These are phyloP conservation scores for Gavialis gangeticus DNA, from an alignment of 2,113 vertebrate species.

Conservation along the genomic window DNA sequence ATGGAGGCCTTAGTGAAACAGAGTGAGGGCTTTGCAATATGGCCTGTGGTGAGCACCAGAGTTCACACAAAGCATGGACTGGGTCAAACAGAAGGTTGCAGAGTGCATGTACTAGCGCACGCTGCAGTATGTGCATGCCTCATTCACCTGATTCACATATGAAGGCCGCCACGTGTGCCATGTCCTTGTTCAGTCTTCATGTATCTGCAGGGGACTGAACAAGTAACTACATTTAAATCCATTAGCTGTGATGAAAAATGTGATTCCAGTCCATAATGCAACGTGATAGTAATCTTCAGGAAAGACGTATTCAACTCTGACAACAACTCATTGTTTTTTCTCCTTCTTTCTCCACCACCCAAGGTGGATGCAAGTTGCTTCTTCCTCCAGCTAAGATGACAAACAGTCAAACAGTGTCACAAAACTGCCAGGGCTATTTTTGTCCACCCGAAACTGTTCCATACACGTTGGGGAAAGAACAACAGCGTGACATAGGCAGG, in stretches of 20 bases:
- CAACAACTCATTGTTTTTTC: fast-evolving
- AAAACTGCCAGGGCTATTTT: not conserved
- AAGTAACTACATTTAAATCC: not conserved
- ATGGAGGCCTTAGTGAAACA: not conserved
- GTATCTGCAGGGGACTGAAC: not conserved
- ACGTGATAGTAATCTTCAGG: not conserved
- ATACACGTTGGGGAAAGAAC: not conserved
- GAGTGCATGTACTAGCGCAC: not conserved
- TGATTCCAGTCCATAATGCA: not conserved
- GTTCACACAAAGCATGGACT: not conserved
- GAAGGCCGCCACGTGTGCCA: not conserved
- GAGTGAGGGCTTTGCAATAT: not conserved
- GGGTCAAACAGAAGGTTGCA: not conserved
- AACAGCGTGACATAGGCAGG: not conserved
- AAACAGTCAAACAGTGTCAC: not conserved
- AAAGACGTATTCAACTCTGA: not conserved
- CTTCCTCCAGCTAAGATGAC: not conserved
- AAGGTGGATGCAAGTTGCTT: not conserved
- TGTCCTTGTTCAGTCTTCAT: not conserved
- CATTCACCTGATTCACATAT: not conserved
- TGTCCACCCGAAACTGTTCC: not conserved
- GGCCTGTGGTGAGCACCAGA: not conserved
- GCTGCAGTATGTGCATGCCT: not conserved
- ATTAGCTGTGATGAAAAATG: not conserved
- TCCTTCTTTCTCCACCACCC: not conserved